phyloP scores from a whole-genome alignment of 2,888 invertebrate genomes.

The Polymixis lichenea region DNA sequence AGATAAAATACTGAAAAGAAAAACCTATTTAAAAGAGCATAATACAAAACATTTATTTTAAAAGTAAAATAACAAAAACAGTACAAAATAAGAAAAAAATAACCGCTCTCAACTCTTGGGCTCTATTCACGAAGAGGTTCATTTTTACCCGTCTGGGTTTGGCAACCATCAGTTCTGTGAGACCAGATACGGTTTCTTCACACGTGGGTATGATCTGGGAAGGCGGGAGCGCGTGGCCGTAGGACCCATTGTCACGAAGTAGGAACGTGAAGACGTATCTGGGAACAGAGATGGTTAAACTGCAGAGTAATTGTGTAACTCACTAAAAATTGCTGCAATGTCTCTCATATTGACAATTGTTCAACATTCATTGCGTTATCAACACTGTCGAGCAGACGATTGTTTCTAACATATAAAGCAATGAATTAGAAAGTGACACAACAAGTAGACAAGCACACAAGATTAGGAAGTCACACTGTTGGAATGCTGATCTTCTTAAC shows the following conservation, averaged over 20 bases:
- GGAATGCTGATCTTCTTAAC: too few relatives aligned
- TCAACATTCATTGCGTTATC: neutral
- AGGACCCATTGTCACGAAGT: slow-evolving; percentile 92
- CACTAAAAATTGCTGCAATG: neutral
- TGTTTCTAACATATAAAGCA: too few relatives aligned
- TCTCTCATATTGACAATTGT: neutral
- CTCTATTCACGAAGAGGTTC: slow-evolving; percentile 56
- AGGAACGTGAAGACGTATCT: slow-evolving; percentile 81
- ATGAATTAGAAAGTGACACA: too few relatives aligned
- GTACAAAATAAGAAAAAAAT: slow-evolving; percentile 30
- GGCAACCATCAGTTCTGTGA: slow-evolving; percentile 86
- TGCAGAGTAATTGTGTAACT: neutral
- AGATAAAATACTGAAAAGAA: neutral
- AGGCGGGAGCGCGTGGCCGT: slow-evolving; percentile 93
- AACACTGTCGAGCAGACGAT: too few relatives aligned
- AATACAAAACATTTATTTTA: slow-evolving; percentile 39
- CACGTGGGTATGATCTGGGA: slow-evolving; percentile 91
- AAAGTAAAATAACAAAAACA: slow-evolving; percentile 33
- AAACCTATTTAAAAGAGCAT: neutral
- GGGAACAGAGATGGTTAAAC: slow-evolving; percentile 48
- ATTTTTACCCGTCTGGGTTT: slow-evolving; percentile 69
- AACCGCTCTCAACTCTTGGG: neutral
- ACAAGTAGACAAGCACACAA: too few relatives aligned
- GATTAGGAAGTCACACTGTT: too few relatives aligned
- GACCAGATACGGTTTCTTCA: slow-evolving; percentile 90